phyloP scores from a whole-genome alignment of 2,113 vertebrate genomes.

The Saimiri boliviensis region DNA sequence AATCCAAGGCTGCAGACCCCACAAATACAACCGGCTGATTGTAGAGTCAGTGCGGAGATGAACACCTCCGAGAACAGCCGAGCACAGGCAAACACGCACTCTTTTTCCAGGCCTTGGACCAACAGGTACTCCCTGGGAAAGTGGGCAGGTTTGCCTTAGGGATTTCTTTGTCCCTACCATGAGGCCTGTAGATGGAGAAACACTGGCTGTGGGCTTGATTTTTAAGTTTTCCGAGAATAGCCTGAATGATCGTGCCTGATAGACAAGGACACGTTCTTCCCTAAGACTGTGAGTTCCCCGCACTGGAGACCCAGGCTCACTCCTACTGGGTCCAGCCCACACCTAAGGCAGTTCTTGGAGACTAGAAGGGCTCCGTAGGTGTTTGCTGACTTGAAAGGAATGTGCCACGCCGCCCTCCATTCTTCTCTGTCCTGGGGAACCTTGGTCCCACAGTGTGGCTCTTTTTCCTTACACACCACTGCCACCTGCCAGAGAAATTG shows the following conservation, averaged over 20 bases:
- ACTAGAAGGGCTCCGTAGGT: accelerated
- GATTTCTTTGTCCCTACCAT: background rate
- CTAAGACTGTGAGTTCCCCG: background rate
- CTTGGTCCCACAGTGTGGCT: background rate
- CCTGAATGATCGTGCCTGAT: background rate
- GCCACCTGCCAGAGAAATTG: constrained; percentile 19
- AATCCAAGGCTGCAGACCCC: background rate
- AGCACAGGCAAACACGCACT: background rate
- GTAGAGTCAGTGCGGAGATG: background rate
- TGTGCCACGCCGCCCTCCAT: background rate
- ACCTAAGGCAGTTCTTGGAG: background rate
- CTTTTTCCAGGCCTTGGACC: background rate
- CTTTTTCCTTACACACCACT: constrained; percentile 49
- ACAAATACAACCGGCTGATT: background rate
- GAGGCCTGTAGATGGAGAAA: background rate
- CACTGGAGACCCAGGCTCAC: too few species aligned
- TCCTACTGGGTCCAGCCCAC: background rate
- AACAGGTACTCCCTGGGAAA: background rate
- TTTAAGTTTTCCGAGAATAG: background rate
- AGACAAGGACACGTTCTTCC: background rate
- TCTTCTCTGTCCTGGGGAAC: background rate
- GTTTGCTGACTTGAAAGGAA: background rate
- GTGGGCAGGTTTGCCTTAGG: background rate
- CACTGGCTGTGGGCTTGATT: background rate
- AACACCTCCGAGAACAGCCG: background rate